Percentiles rank a stretch among this genome's conserved stretches.
Evolutionary conservation across 2,888 invertebrate species (phyloP).

Genomic region (Nymphalis polychloros): DNA sequence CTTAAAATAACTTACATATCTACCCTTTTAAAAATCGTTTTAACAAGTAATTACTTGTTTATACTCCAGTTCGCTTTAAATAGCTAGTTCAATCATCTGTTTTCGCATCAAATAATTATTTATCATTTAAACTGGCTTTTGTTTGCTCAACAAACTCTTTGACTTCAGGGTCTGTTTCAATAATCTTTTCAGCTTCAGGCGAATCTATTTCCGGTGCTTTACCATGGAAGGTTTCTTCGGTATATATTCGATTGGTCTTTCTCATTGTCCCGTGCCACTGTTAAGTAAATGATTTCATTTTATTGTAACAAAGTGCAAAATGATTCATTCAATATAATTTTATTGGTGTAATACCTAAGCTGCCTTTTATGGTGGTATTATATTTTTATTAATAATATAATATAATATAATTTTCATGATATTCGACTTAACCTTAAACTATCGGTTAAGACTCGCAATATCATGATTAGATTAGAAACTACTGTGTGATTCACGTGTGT

Average conservation of each 20-base stretch:
- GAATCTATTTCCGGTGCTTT: constrained; percentile 72
- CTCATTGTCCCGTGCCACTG: constrained; percentile 87
- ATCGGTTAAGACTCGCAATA: no score
- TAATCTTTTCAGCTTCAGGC: constrained; percentile 70
- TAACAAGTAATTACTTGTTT: no score
- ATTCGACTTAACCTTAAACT: no score
- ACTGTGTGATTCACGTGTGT: no score
- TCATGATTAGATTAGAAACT: no score
- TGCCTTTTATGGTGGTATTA: no score
- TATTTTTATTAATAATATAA: no score
- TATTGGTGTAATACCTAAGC: no score
- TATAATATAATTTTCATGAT: no score
- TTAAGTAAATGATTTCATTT: background rate
- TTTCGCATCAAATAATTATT: background rate
- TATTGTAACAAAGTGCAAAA: background rate
- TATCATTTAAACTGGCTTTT: constrained; percentile 22
- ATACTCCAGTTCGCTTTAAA: no score
- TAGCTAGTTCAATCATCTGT: no score
- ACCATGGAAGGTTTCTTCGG: constrained; percentile 85
- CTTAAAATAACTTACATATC: constrained; percentile 12
- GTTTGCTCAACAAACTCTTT: constrained; percentile 58
- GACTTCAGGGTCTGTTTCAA: constrained; percentile 57
- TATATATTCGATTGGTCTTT: constrained; percentile 83
- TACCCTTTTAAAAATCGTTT: background rate
- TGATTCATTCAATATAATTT: no score